phyloP scores from a whole-genome alignment of 2,797 vertebrate genomes.

The Spheniscus humboldti region DNA sequence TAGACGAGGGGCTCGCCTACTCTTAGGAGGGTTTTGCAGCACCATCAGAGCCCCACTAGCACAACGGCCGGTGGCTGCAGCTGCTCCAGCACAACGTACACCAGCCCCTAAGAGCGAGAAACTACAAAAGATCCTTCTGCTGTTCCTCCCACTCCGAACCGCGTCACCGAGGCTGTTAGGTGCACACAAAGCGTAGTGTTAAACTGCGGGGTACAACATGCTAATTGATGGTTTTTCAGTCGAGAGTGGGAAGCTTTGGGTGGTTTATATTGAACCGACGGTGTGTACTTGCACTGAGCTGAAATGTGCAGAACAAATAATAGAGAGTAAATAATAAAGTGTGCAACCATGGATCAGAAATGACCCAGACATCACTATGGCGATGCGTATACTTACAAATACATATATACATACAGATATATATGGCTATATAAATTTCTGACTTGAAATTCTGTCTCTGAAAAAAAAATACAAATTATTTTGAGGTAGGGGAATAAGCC shows the following conservation, averaged over 20 bases:
- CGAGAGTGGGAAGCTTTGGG: neutral
- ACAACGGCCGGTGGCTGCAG: rapidly evolving
- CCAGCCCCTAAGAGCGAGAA: neutral
- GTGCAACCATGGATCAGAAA: neutral
- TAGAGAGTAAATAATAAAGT: neutral
- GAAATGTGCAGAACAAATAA: neutral
- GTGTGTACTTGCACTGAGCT: neutral
- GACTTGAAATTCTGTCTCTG: neutral
- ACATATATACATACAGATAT: neutral
- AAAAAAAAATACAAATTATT: neutral
- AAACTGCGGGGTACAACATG: neutral
- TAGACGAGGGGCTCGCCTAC: neutral
- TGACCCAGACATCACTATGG: neutral
- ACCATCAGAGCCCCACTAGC: neutral
- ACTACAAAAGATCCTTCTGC: neutral
- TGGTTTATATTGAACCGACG: neutral
- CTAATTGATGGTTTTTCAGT: rapidly evolving
- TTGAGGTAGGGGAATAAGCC: neutral
- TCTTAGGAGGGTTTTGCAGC: neutral
- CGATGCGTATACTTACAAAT: neutral
- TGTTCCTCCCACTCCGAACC: neutral
- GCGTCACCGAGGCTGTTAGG: rapidly evolving
- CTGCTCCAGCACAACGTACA: neutral
- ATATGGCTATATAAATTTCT: neutral
- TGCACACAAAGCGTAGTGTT: neutral